Evolutionary conservation across 2,888 invertebrate genomes (phyloP), one percentile per base, ranked within the genome.

Genomic region (Drosophila nr. perissopoda): DNA sequence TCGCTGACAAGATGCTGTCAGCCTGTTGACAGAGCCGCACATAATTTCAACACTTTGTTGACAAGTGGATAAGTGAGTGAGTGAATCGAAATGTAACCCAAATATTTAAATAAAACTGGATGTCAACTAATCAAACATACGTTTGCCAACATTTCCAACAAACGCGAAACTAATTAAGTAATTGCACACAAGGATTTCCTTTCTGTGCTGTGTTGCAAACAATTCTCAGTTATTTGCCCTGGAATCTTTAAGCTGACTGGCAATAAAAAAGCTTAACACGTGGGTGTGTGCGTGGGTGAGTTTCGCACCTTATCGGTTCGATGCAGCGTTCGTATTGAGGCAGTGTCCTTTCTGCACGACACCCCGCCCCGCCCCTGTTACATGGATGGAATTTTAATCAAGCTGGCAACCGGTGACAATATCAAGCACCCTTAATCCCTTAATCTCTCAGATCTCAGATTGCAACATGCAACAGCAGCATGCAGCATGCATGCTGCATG

Each of bases 351-450:
- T 21, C 21, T 21, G 13, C 13, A 21, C n/a, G 11, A 29, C 8
- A 10, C 40, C 8, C 40, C 8, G n/a, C 10, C 36, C 27, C 34
- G 11, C 2, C 27, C 57, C 16, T 13, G 52, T 21, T 10, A 48
- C 72, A 68, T 40, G 63, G 25, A 63, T 61, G 63, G 68, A 61
- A 77, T 65, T 76, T 76, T 74, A 77, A 69, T 76, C 74, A 76
- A 77, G 48, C 27, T 58, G 58, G 38, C 53, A 48, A 69, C 42
- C 46, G 67, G 67, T 42, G 57, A 51, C 49, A 69, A 51, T 34
- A 69, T 46, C 51, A 73, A 74, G 34, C 34, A 53, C 49, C 31
- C 63, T 64, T 57, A 58, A 70, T 38, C 36, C 36, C 18, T 10
- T 25, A 7, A 16, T 18, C 36, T 65, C n/a, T 52, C 34, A 56